Evolutionary conservation across 2,113 vertebrate genomes (phyloP).

Genomic region (Oryctolagus cuniculus): mOryCun1.1 NC_091432.1:17905001-17905500

Average conservation of each 20-base stretch:
- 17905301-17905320: too few relatives aligned
- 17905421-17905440: not conserved
- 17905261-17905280: not conserved
- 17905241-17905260: not conserved
- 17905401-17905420: not conserved
- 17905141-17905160: not conserved
- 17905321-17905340: not conserved
- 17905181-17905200: not conserved
- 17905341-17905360: not conserved
- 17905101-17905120: not conserved
- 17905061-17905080: not conserved
- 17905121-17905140: not conserved
- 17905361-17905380: not conserved
- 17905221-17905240: not conserved
- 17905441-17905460: not conserved
- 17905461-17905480: not conserved
- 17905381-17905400: not conserved
- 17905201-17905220: not conserved
- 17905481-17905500: not conserved
- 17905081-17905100: rapidly evolving
- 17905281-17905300: not conserved
- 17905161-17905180: not conserved
- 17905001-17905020: not conserved
- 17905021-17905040: not conserved
- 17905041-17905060: not conserved